Conservation (phyloP, 2,888 invertebrate species). For the Prionchulus punctatus region DNA sequence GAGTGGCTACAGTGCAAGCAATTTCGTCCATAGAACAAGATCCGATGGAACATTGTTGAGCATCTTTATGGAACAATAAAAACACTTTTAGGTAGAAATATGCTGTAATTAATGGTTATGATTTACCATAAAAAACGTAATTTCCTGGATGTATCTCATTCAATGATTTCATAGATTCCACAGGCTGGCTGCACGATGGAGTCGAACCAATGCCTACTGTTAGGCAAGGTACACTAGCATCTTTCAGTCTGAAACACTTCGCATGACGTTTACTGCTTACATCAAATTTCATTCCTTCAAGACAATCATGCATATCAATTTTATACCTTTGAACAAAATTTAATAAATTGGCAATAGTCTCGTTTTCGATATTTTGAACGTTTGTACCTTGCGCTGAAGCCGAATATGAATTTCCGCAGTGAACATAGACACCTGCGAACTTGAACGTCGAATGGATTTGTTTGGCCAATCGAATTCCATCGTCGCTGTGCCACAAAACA, state of each 20-base stretch:
- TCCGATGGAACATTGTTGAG: not conserved
- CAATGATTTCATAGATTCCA: constrained; percentile 19
- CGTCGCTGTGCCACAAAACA: constrained; percentile 36
- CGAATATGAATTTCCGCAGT: constrained; percentile 22
- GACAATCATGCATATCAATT: too few species aligned
- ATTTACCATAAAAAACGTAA: constrained; percentile 30
- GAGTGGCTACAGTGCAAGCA: constrained; percentile 3
- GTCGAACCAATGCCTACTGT: constrained; percentile 21
- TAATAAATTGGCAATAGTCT: not conserved
- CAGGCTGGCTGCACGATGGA: constrained; percentile 26
- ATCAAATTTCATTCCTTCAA: too few species aligned
- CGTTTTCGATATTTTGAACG: constrained; percentile 11
- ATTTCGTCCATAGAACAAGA: not conserved
- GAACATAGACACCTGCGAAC: constrained; percentile 25
- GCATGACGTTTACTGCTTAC: too few species aligned
- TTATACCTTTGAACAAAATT: constrained; percentile 1
- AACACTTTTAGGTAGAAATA: not conserved
- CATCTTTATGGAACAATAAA: not conserved
- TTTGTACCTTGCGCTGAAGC: constrained; percentile 16
- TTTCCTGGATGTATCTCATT: constrained; percentile 32
- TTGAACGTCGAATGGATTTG: constrained; percentile 6
- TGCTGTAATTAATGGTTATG: not conserved
- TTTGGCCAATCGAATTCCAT: constrained; percentile 14
- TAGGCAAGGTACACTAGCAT: not conserved
- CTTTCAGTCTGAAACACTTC: not conserved